Percentiles rank a stretch among this genome's conserved stretches.
Evolutionary conservation across 2,113 vertebrate genomes (phyloP).

Genomic region (Nothoprocta perdicaria): DNA sequence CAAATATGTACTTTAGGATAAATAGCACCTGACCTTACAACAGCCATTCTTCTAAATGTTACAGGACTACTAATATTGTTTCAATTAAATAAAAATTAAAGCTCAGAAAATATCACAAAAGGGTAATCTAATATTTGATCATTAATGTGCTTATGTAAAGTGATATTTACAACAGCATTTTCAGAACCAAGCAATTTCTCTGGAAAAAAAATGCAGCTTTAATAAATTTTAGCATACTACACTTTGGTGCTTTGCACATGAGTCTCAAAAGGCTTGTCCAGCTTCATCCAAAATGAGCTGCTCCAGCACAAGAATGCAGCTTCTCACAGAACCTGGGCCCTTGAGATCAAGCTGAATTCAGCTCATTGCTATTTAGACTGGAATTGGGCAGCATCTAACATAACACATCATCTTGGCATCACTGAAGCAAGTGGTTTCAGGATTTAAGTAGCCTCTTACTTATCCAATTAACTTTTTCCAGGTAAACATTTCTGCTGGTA

Average conservation of each 20-base stretch:
- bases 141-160: constrained; percentile 74
- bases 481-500: background rate
- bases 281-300: background rate
- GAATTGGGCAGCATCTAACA: background rate
- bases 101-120: constrained; percentile 83
- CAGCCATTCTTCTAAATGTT: constrained; percentile 78
- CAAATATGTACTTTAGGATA: constrained; percentile 77
- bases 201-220: background rate
- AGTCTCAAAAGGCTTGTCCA: background rate
- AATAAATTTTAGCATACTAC: background rate
- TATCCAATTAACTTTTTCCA: background rate
- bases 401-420: background rate
- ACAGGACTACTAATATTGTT: constrained; percentile 72
- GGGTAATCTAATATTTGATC: constrained; percentile 83
- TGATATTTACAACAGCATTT: constrained; percentile 72
- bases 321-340: background rate
- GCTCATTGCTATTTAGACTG: background rate
- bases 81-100: constrained; percentile 87
- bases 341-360: background rate
- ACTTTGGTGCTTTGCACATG: background rate
- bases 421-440: background rate
- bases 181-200: constrained; percentile 32
- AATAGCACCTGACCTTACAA: constrained; percentile 66
- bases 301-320: background rate
- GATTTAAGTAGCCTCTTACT: background rate